Conservation (phyloP, 1,140 invertebrate species). For the Fopius arisanus region DNA sequence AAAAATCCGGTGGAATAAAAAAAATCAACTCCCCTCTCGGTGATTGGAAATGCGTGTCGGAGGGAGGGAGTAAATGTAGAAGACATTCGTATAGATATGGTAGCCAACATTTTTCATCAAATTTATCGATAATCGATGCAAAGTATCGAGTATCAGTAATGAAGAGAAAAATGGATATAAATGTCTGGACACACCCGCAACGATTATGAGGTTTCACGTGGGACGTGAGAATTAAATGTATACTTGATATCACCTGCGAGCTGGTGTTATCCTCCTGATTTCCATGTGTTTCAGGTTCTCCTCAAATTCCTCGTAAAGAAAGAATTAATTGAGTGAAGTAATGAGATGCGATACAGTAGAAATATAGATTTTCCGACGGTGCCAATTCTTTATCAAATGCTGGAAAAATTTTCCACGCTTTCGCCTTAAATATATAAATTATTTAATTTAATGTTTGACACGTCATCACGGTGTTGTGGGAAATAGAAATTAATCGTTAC, state of each 20-base stretch:
- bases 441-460: too few species aligned
- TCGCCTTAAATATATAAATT: too few species aligned
- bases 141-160: not conserved
- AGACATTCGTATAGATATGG: not conserved
- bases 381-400: too few species aligned
- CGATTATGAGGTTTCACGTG: not conserved
- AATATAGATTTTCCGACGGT: too few species aligned
- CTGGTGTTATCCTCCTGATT: not conserved
- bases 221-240: not conserved
- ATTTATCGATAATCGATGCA: conserved; percentile 8
- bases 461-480: too few species aligned
- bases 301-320: not conserved
- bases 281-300: not conserved
- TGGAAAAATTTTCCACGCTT: too few species aligned
- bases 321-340: not conserved
- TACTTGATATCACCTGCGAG: not conserved
- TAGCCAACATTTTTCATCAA: conserved; percentile 3
- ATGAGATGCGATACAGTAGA: not conserved
- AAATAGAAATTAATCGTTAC: not conserved
- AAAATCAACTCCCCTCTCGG: not conserved
- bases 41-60: not conserved
- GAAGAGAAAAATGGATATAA: not conserved
- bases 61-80: not conserved
- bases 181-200: not conserved
- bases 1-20: too few species aligned